Evolutionary conservation across 2,888 invertebrate genomes (phyloP).

Genomic region (Zeuzera pyrina): DNA sequence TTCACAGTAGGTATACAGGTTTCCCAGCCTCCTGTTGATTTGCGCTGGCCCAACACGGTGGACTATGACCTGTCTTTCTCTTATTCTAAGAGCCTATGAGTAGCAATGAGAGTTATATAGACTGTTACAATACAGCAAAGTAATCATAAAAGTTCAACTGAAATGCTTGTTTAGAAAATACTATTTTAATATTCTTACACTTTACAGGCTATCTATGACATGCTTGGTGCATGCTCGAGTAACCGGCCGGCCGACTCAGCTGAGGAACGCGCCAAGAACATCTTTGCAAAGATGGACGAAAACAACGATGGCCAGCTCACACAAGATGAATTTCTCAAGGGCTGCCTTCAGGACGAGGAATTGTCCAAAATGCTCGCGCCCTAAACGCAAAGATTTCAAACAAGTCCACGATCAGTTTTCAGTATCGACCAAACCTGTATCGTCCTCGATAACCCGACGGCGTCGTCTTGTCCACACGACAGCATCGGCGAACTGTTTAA

Average conservation of each 20-base stretch:
- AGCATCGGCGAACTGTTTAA: constrained; percentile 12
- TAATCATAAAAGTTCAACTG: no score
- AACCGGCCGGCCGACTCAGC: constrained; percentile 96
- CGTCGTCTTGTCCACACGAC: constrained; percentile 28
- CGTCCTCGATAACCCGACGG: constrained; percentile 42
- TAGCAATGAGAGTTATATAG: no score
- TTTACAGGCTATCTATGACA: constrained; percentile 98
- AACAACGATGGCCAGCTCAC: constrained; percentile 99
- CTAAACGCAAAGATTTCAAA: constrained; percentile 67
- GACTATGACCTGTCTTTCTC: no score
- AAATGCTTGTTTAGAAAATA: no score
- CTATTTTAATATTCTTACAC: constrained; percentile 3
- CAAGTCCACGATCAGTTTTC: constrained; percentile 15
- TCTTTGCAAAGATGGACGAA: constrained; percentile 99
- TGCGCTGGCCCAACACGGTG: no score
- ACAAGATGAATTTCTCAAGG: constrained; percentile 98
- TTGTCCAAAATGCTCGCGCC: constrained; percentile 95
- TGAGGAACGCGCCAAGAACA: constrained; percentile 98
- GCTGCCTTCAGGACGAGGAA: constrained; percentile 97
- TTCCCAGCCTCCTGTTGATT: no score
- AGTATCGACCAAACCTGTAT: constrained; percentile 24
- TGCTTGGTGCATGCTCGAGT: constrained; percentile 97
- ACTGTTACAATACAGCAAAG: no score
- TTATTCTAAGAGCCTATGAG: no score
- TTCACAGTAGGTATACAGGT: no score